Evolutionary conservation across 2,797 vertebrate genomes (phyloP), one percentile per base, ranked within the genome.

Genomic region (Steatocranus sp.): DNA sequence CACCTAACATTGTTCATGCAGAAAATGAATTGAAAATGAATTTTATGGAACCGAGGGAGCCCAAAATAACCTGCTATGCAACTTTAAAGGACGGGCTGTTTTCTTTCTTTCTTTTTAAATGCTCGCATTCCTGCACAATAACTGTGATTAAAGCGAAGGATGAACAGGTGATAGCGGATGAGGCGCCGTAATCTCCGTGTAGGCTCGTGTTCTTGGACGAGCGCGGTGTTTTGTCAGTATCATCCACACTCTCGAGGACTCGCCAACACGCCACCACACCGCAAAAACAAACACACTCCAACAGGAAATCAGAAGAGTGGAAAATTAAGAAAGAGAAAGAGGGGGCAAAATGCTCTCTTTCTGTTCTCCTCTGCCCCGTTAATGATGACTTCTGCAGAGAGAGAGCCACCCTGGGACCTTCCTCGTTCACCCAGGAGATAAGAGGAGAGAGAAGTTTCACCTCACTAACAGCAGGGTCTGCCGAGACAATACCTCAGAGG

Each of bases 401-500:
- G 63, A 73, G 84, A 82, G 46, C 17, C 30, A 18, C 79, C 73
- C 51, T 17, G 80, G 78, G 87, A 82, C 76, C 84, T 58, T 54
- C 73, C 63, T 30, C 12, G 2, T 76, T 81, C 80, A 78, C 84
- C 84, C 88, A 74, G 79, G 87, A 87, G 88, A 87, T 53, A 11
- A 48, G 76, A 83, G 76, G 49, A 86, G 83, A 85, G 78, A 85
- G 81, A 78, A 78, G 76, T 89, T 58, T 86, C 83, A 89, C 83
- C 76, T 79, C 82, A 83, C 80, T 75, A 83, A 53, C 84, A 84
- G 85, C 76, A 43, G 68, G 78, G 73, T 85, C 56, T 80, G 58
- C 41, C 25, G 78, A 86, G 82, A 81, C 86, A 80, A 85, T 81
- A 78, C 88, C 88, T 75, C 5, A 3, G 86, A 87, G 86, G 81